Evolutionary conservation across 2,113 vertebrate species (phyloP), one percentile per base, ranked within the genome.

Genomic region (Stercorarius parasiticus): DNA sequence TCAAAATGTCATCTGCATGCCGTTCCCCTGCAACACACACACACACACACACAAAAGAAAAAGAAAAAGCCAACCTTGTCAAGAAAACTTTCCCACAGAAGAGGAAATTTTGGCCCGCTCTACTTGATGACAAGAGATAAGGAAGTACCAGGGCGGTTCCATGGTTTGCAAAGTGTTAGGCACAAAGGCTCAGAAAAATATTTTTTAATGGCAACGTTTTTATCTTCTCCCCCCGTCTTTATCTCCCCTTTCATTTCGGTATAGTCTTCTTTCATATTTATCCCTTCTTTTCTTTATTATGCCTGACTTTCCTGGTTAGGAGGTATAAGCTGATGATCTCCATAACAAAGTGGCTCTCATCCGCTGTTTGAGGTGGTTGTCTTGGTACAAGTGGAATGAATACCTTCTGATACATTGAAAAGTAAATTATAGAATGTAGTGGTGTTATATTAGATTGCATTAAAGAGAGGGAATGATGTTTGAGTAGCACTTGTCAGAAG

Each of bases 51-150:
- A 45, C 9, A 90, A n/a, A 70, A 5, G 2, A 4, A 18, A 43
- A 22, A 13, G 4, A 3, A 2, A n/a, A 72, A 30, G 9, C 29
- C 23, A 45, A 23, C 21, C 38, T 25, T 13, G 7, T 73, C 10
- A 38, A 64, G 55, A 89, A 94, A 91, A 73, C 53, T 77, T 94
- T 95, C 92, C 92, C 91, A 96, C 82, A 96, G 93, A 82, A 95
- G 74, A 81, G 64, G 62, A 82, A 61, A 76, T 85, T 89, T 85
- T 90, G 82, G 92, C 84, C 66, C 79, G 92, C 87, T 82, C 45
- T 80, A 76, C 92, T 82, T 82, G 93, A 96, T 94, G 84, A 84
- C 74, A 93, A 90, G 52, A 95, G 96, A 96, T 94, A 96, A 96
- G 95, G 66, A 96, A 93, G 83, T 94, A 85, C 78, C 78, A 94